Percentiles rank a stretch among this genome's conserved stretches.
Conservation (phyloP, 2,113 vertebrate genomes). For the Acrocephalus arundinaceus region DNA sequence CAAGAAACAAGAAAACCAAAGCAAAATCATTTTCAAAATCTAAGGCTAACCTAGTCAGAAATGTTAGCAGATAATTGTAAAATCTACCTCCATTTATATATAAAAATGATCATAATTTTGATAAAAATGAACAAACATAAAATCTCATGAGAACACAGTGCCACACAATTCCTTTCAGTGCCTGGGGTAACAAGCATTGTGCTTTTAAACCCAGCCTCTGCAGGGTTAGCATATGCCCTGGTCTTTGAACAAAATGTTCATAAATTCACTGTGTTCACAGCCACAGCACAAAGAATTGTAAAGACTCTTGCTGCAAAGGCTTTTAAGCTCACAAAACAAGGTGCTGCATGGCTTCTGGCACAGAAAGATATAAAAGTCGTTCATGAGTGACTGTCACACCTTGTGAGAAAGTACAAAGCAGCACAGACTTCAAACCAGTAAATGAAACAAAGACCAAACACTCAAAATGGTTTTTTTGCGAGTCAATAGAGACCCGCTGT, state of each 20-base stretch:
- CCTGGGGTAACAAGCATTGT: not conserved
- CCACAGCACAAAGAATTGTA: constrained; percentile 4
- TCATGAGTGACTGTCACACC: not conserved
- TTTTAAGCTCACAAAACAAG: constrained; percentile 35
- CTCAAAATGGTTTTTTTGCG: not conserved
- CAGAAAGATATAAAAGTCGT: not conserved
- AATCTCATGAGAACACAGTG: not conserved
- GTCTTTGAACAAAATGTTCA: constrained; percentile 32
- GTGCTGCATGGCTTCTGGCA: not conserved
- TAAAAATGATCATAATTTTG: not conserved
- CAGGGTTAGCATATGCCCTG: not conserved
- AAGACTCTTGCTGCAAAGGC: constrained; percentile 8
- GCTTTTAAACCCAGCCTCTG: not conserved
- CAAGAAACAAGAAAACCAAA: not conserved
- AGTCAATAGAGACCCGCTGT: not conserved
- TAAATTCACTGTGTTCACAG: constrained; percentile 42
- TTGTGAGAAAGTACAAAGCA: not conserved
- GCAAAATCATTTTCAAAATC: not conserved
- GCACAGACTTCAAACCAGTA: not conserved
- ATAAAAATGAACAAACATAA: not conserved
- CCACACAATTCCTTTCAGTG: not conserved
- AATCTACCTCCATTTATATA: not conserved
- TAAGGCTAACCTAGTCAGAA: not conserved
- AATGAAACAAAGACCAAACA: not conserved
- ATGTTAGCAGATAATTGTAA: not conserved